These are phyloP conservation scores for Alloplasta piceator DNA, from an alignment of 2,888 invertebrate species.

Conservation along the genomic window DNA sequence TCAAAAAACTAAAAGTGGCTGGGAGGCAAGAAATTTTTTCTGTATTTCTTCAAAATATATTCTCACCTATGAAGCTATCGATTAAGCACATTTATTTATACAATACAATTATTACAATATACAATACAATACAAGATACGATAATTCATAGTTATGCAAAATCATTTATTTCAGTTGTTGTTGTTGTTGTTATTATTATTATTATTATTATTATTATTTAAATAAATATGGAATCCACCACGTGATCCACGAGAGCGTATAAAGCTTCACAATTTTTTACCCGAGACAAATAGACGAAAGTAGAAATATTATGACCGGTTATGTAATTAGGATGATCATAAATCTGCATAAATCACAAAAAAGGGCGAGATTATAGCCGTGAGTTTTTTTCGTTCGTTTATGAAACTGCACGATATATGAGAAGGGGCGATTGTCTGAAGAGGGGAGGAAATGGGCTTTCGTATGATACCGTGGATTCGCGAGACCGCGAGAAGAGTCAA, in stretches of 20 bases:
- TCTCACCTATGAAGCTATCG: too few relatives aligned
- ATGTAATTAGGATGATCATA: constrained; percentile 52
- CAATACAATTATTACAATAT: too few relatives aligned
- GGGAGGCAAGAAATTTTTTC: too few relatives aligned
- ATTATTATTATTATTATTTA: too few relatives aligned
- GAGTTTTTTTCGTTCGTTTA: constrained; percentile 56
- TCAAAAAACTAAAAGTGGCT: constrained; percentile 22
- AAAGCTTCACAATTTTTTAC: constrained; percentile 31
- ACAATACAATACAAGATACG: too few relatives aligned
- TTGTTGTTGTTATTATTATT: too few relatives aligned
- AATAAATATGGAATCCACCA: too few relatives aligned
- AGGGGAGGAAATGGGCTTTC: too few relatives aligned
- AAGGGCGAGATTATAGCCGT: constrained; percentile 28
- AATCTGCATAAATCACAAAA: constrained; percentile 53
- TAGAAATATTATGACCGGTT: constrained; percentile 43
- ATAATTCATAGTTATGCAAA: too few relatives aligned
- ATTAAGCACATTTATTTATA: too few relatives aligned
- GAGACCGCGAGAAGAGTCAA: constrained; percentile 41
- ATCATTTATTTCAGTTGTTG: not conserved
- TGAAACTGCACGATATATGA: constrained; percentile 45
- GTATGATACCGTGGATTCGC: constrained; percentile 12
- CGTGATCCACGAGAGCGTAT: constrained; percentile 12
- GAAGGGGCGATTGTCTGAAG: constrained; percentile 21
- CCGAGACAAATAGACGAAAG: constrained; percentile 31
- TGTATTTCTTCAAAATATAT: too few relatives aligned